Base-by-base conservation (phyloP, 2,113 vertebrate genomes). In the Acinonyx jubatus region DNA sequence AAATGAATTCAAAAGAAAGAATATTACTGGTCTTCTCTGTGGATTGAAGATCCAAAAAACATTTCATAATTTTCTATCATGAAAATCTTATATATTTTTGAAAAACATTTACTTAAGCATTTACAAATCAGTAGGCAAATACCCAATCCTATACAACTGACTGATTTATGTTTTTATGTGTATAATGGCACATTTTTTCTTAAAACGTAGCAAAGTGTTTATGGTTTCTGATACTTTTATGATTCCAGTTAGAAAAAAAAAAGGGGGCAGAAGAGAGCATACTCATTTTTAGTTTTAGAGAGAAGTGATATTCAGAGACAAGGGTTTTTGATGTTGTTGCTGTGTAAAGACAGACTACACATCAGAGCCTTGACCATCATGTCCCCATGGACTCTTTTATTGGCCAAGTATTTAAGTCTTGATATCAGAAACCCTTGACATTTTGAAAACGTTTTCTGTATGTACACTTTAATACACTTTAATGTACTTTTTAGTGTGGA, bases 71-170 rank as follows among this genome's bases (percentile, higher is more conserved):
- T 50, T 94, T 65, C 57, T 73, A 86, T 12, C 38, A 85, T 29
- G 66, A 71, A 84, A 94, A 50, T 71, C 13, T 55, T 45, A 36
- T 1, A 25, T 55, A 9, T 63, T 96, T 89, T 52, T 33, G 41
- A n/a, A n/a, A 69, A 82, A 76, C 1, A 27, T 48, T 80, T 50
- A 66, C 29, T 31, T 48, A 84, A 76, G 36, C 85, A 74, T 69
- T 81, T 88, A 73, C 63, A 84, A 71, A 76, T 84, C 21, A 86
- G 7, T 73, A 89, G 71, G 52, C 74, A 97, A 89, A 66, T 95
- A 95, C 91, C 82, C 4, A 78, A 10, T 82, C 16, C 31, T 86
- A 50, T 33, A 2, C 31, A 86, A 66, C 25, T 57, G 36, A 87
- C 23, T 83, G 45, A 74, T 52, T 61, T 94, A 5, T 78, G 41